Evolutionary conservation across 2,113 vertebrate species (phyloP).

Genomic region (Glaucomys volans): DNA sequence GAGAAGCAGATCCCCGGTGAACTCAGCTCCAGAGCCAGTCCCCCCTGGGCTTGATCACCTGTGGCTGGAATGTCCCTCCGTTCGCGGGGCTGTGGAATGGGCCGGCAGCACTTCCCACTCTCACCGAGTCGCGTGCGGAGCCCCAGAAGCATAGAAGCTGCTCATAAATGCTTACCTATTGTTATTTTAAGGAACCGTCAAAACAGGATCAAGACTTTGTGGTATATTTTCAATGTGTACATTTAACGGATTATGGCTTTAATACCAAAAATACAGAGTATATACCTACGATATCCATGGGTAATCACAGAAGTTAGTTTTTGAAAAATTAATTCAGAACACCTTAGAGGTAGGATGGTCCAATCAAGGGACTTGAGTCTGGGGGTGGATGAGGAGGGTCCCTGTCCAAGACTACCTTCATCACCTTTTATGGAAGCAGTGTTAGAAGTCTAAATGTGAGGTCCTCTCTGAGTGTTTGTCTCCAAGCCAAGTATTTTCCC

Average conservation of each 20-base stretch:
- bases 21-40: neutral
- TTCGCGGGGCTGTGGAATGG: too few species aligned
- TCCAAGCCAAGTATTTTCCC: neutral
- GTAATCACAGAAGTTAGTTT: neutral
- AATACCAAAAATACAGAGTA: neutral
- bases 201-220: neutral
- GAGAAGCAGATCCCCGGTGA: neutral
- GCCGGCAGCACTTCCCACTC: too few species aligned
- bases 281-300: neutral
- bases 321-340: neutral
- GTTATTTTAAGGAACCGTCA: neutral
- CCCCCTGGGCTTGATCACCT: neutral
- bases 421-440: conserved; percentile 22
- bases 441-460: conserved; percentile 27
- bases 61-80: too few species aligned
- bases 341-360: neutral
- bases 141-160: neutral
- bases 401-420: neutral
- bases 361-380: neutral
- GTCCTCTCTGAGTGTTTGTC: conserved; percentile 43
- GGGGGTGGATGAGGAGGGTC: neutral
- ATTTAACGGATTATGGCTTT: neutral
- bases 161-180: neutral
- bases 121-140: too few species aligned
- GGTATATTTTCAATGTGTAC: neutral